Evolutionary conservation across 92 coral and sea anemone genomes (phyloP).

Genomic region (Palythoa grandis): DNA sequence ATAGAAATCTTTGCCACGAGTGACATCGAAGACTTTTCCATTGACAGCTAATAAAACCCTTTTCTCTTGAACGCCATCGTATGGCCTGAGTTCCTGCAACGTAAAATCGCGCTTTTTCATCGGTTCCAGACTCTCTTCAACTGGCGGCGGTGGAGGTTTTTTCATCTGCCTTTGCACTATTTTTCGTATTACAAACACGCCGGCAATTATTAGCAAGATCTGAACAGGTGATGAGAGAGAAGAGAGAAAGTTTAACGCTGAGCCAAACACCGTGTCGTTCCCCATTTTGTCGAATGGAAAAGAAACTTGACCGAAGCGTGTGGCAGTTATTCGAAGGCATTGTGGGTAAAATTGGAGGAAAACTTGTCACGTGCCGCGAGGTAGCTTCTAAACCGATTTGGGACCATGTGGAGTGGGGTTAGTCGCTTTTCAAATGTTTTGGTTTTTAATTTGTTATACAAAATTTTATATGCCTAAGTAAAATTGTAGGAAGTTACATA

Average conservation of each 20-base stretch:
- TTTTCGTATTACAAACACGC: conserved; percentile 80
- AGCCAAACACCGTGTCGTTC: conserved; percentile 65
- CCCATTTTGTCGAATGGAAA: conserved; percentile 49
- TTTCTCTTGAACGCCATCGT: conserved; percentile 87
- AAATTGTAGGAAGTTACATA: too few relatives aligned
- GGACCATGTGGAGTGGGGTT: too few relatives aligned
- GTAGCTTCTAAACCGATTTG: background rate
- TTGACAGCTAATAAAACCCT: conserved; percentile 92
- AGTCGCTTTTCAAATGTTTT: too few relatives aligned
- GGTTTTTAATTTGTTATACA: too few relatives aligned
- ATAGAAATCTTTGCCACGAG: conserved; percentile 96
- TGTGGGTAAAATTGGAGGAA: conserved; percentile 38
- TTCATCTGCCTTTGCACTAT: conserved; percentile 74
- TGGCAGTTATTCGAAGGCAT: conserved; percentile 32
- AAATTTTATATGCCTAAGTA: too few relatives aligned
- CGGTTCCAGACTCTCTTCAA: conserved; percentile 81
- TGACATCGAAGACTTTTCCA: conserved; percentile 97
- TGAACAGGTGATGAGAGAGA: conserved; percentile 96
- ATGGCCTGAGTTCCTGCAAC: conserved; percentile 79
- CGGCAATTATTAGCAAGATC: conserved; percentile 75
- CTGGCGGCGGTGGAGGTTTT: conserved; percentile 76
- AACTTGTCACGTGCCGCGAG: conserved; percentile 38
- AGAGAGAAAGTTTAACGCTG: conserved; percentile 74
- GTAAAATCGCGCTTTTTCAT: conserved; percentile 99
- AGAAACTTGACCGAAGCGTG: background rate